Conservation (phyloP, 2,888 invertebrate species). For the Drosophila nr. medialis region DNA sequence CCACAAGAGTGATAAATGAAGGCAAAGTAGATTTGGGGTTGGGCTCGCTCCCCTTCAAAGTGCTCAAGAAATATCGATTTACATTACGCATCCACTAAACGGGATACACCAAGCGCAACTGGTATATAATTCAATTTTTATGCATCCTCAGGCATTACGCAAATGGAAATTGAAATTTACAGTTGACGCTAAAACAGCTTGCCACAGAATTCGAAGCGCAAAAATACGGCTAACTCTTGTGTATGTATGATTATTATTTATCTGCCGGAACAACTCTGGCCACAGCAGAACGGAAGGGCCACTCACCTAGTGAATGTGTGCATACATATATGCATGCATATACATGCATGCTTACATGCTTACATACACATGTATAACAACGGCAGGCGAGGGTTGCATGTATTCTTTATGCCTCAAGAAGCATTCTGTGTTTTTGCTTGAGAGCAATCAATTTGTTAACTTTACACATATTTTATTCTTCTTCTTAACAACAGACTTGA, state of each 20-base stretch:
- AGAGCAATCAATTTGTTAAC: not conserved
- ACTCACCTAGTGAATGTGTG: slow-evolving; percentile 4
- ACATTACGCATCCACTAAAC: slow-evolving; percentile 35
- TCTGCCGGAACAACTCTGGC: slow-evolving; percentile 7
- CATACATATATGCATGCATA: not conserved
- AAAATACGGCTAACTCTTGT: slow-evolving; percentile 2
- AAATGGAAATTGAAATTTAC: slow-evolving; percentile 63
- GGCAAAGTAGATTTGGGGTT: not conserved
- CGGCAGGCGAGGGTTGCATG: slow-evolving; percentile 23
- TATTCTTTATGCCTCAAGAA: not conserved
- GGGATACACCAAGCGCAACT: slow-evolving; percentile 34
- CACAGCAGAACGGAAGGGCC: not conserved
- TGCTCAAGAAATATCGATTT: slow-evolving; percentile 38
- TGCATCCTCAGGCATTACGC: slow-evolving; percentile 50
- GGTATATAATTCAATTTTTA: slow-evolving; percentile 71
- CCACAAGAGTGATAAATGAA: slow-evolving; percentile 58
- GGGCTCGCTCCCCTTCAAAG: not conserved
- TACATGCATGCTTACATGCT: slow-evolving; percentile 1
- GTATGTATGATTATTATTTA: slow-evolving; percentile 38
- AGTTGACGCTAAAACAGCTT: slow-evolving; percentile 47
- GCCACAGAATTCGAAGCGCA: slow-evolving; percentile 28
- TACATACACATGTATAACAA: not conserved
- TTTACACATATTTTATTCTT: not conserved
- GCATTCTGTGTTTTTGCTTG: too few species aligned
- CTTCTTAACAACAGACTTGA: too few species aligned